Percentiles rank a stretch among this genome's conserved stretches.
These are phyloP conservation scores for Daboia siamensis DNA, from an alignment of 2,113 vertebrate species.

Conservation along the genomic window DNA sequence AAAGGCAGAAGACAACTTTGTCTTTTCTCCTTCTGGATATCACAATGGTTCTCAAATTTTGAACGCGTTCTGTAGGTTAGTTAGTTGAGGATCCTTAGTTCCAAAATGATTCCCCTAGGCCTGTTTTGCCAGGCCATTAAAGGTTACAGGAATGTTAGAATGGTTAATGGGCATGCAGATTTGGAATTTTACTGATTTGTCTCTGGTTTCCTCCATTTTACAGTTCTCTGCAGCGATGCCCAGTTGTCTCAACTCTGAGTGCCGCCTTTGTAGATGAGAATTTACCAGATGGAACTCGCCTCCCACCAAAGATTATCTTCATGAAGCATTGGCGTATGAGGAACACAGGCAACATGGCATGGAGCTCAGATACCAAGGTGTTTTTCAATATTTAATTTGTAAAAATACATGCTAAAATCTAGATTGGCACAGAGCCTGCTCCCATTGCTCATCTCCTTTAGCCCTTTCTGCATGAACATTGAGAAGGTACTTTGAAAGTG, in stretches of 20 bases:
- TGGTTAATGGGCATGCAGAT: background rate
- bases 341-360: conserved; percentile 90
- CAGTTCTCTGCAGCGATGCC: conserved; percentile 79
- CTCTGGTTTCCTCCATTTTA: background rate
- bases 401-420: background rate
- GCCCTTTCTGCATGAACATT: background rate
- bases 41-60: background rate
- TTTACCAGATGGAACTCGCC: conserved; percentile 90
- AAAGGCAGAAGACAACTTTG: background rate
- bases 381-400: background rate
- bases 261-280: conserved; percentile 99
- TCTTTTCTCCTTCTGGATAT: background rate
- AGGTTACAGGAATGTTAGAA: background rate
- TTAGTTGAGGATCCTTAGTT: background rate
- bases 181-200: background rate
- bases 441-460: background rate
- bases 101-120: background rate
- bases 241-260: conserved; percentile 86
- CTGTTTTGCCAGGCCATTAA: background rate
- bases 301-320: conserved; percentile 92
- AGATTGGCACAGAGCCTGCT: background rate
- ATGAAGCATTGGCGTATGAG: conserved; percentile 98
- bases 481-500: background rate
- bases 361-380: conserved; percentile 92
- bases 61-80: background rate